Percentiles rank a stretch among this genome's conserved stretches.
These are phyloP conservation scores for Planiliza haematocheilus DNA, from an alignment of 2,113 vertebrate species.

Conservation along the genomic window DNA sequence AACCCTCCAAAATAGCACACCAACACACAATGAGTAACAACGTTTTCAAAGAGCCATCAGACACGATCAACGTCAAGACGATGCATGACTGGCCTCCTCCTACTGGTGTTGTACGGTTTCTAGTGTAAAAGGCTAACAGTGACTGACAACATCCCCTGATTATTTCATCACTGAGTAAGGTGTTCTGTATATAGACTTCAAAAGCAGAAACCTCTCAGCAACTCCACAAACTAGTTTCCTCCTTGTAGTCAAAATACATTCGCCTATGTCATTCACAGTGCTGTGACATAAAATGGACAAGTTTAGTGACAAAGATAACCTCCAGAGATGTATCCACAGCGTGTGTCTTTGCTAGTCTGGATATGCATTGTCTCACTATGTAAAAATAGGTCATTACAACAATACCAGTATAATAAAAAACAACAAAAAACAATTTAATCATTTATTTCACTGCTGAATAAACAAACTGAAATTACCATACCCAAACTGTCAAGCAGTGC, in stretches of 20 bases:
- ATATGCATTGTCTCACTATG: conserved; percentile 6
- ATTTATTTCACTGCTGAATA: conserved; percentile 58
- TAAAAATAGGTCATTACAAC: conserved; percentile 53
- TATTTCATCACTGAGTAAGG: conserved; percentile 57
- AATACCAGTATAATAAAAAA: background rate
- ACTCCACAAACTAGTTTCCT: background rate
- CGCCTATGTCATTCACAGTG: background rate
- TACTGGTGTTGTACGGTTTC: conserved; percentile 50
- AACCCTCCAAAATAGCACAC: conserved; percentile 51
- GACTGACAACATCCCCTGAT: conserved; percentile 58
- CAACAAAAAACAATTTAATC: conserved; percentile 47
- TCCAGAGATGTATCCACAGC: background rate
- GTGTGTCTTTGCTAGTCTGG: background rate
- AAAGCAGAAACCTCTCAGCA: conserved; percentile 26
- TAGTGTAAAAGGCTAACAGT: conserved; percentile 45
- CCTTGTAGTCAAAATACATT: conserved; percentile 2
- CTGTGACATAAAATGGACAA: conserved; percentile 1
- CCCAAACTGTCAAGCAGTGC: conserved; percentile 35
- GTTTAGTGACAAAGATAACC: background rate
- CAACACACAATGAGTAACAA: conserved; percentile 63
- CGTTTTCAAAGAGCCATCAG: conserved; percentile 61
- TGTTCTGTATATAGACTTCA: conserved; percentile 35
- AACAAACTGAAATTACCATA: conserved; percentile 62
- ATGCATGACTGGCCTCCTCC: conserved; percentile 37
- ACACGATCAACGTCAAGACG: conserved; percentile 46